phyloP scores from a whole-genome alignment of 2,113 vertebrate genomes.

The Pangasianodon gigas region DNA sequence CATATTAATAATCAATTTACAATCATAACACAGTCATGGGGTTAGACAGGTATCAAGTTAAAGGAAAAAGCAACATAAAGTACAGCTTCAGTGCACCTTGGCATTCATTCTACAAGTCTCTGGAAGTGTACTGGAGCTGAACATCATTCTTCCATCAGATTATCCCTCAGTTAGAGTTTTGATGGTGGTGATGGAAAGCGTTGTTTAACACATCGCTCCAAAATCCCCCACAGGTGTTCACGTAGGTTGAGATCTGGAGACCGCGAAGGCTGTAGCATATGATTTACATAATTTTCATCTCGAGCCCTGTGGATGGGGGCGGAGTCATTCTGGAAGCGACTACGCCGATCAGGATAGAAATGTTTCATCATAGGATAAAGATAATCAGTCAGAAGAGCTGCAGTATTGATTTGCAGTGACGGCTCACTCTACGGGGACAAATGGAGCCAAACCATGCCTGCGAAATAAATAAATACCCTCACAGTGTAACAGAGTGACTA shows the following conservation, averaged over 20 bases:
- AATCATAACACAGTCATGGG: not conserved
- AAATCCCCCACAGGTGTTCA: not conserved
- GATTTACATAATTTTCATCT: not conserved
- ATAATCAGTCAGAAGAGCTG: not conserved
- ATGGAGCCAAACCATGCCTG: not conserved
- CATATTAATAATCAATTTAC: not conserved
- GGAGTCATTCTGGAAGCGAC: not conserved
- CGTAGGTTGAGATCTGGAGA: not conserved
- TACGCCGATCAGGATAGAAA: not conserved
- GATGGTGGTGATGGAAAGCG: not conserved
- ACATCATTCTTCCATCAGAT: not conserved
- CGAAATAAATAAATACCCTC: not conserved
- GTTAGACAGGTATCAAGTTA: not conserved
- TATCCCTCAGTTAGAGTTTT: not conserved
- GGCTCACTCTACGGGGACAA: not conserved
- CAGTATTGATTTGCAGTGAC: slow-evolving; percentile 1
- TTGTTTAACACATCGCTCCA: not conserved
- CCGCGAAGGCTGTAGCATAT: not conserved
- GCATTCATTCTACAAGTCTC: not conserved
- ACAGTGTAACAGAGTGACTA: not conserved
- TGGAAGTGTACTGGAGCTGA: not conserved
- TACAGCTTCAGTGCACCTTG: not conserved
- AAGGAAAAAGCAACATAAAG: not conserved
- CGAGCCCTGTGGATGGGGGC: not conserved
- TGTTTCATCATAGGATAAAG: not conserved